Evolutionary conservation across 35 echinoderm and acorn worm species (phyloP), one percentile per base, ranked within the genome.

Genomic region (Acanthaster planci): DNA sequence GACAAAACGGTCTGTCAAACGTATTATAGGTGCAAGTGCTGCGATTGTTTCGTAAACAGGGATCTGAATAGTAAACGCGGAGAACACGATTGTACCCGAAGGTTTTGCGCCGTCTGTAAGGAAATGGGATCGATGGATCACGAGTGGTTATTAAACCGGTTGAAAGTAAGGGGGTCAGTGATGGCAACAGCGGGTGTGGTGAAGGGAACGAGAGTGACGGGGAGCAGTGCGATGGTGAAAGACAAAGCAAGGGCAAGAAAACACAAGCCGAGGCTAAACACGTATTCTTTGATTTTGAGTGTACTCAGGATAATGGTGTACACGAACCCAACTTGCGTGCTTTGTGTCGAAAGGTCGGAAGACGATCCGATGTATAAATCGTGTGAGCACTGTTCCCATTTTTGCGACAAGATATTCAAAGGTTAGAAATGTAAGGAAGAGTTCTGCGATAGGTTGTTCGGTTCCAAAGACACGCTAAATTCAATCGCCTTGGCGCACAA

Each of bases 211-310:
- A 78, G 5, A n/a, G 34, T 12, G 36, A 38, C 58, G 76, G 30
- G 17, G 34, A 78, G 31, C 29, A n/a, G 0, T 39, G 76, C 6
- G 8, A 26, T 72, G 67, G 54, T 6, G 22, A 75, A n/a, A n/a
- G n/a, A 12, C 75, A 56, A 1, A 8, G 67, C 6, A 67, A 82
- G 40, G 37, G 15, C 2, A 58, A 26, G 7, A 76, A 76, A 53
- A 23, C 15, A 53, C 3, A 52, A 22, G 27, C 16, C 39, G 26
- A 56, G 5, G 29, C 18, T 6, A 83, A 83, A 23, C 91, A 85
- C 40, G 76, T 95, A 8, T 95, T 95, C 51, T 95, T 95, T 53
- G 92, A 95, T 39, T 84, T 95, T 51, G 81, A 95, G 57, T 80
- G 84, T 80, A 75, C 57, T 7, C 90, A 90, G 60, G 94, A 97